A percentile compares a stretch with the other conserved stretches of the same genome.
phyloP scores from a whole-genome alignment of 2,888 invertebrate species.

The Cheilosia vernalis region DNA sequence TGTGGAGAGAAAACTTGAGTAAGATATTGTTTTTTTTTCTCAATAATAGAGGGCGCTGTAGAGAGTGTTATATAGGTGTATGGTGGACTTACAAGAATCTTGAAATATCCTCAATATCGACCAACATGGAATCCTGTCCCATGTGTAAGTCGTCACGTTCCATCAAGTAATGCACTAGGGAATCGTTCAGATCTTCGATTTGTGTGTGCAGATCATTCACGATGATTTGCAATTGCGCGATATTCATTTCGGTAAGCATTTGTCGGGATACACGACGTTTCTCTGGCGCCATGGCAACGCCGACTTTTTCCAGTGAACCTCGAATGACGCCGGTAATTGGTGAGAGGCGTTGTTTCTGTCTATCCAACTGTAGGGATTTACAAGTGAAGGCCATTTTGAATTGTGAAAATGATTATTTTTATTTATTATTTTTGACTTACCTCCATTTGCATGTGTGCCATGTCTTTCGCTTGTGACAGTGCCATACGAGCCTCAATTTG shows the following conservation, averaged over 20 bases:
- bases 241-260: constrained; percentile 95
- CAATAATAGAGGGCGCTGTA: too few species aligned
- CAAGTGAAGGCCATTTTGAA: background rate
- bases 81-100: constrained; percentile 89
- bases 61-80: too few species aligned
- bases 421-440: constrained; percentile 81
- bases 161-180: constrained; percentile 94
- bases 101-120: constrained; percentile 98
- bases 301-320: constrained; percentile 91
- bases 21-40: too few species aligned
- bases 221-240: constrained; percentile 95
- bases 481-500: constrained; percentile 95
- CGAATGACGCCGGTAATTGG: constrained; percentile 95
- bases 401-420: background rate
- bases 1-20: background rate
- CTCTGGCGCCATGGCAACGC: constrained; percentile 92
- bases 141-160: constrained; percentile 98
- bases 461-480: constrained; percentile 94
- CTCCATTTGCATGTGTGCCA: constrained; percentile 96
- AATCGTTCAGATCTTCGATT: constrained; percentile 96
- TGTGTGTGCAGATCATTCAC: constrained; percentile 97
- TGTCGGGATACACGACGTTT: constrained; percentile 92
- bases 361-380: constrained; percentile 84
- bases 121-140: constrained; percentile 98
- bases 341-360: constrained; percentile 89